Evolutionary conservation across 2,888 invertebrate species (phyloP).

Genomic region (Zygaena filipendulae): DNA sequence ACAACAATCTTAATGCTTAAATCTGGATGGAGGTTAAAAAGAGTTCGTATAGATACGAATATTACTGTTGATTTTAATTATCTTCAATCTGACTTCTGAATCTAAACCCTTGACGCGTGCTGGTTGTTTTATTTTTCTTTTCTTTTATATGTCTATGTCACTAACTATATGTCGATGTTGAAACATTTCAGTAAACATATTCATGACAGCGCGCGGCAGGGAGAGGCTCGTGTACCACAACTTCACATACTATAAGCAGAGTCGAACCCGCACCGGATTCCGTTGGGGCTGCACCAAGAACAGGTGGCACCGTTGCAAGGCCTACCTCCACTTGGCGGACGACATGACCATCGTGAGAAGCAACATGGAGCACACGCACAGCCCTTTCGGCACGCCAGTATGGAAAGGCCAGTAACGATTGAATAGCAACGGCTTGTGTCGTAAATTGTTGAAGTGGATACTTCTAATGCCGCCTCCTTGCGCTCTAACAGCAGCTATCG

Average conservation of each 20-base stretch:
- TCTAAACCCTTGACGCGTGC: no score
- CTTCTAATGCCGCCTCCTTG: no score
- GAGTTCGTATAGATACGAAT: no score
- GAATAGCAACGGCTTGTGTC: no score
- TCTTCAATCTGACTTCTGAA: no score
- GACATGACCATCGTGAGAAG: conserved; percentile 53
- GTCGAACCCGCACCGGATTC: conserved; percentile 44
- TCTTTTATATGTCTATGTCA: background rate
- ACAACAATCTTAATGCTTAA: no score
- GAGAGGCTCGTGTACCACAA: conserved; percentile 47
- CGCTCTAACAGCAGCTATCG: no score
- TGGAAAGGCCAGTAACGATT: no score
- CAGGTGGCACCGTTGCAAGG: conserved; percentile 56
- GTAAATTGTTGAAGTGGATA: no score
- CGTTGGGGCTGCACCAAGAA: conserved; percentile 62
- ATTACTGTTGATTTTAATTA: no score
- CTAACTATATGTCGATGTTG: conserved; percentile 5
- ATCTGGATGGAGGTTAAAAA: no score
- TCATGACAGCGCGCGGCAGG: conserved; percentile 57
- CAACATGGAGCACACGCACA: conserved; percentile 54
- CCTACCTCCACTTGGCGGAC: conserved; percentile 49
- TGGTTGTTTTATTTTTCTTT: no score
- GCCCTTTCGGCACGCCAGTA: conserved; percentile 28
- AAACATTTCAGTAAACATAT: conserved; percentile 63
- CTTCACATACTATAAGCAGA: conserved; percentile 58